Base-by-base conservation (phyloP, 2,888 invertebrate genomes). In the Cheilosia pagana region DNA sequence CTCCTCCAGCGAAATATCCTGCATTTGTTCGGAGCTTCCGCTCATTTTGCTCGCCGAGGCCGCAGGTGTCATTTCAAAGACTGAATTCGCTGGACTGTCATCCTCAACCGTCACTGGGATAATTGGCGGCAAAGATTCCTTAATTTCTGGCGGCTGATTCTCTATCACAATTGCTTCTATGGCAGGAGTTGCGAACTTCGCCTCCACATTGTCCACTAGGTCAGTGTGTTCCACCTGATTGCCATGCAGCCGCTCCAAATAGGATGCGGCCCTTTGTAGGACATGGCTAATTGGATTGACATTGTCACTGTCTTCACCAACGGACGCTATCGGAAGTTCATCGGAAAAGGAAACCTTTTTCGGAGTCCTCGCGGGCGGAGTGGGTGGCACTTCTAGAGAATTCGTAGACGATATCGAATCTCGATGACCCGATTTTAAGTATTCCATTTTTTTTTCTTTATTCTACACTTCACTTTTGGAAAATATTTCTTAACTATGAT, bases 331-430 rank as follows among this genome's bases (percentile, higher is more conserved):
- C 7, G 92, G 90, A 68, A 91, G 87, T 65, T 91, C 90, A 87
- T 92, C 92, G 16, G 92, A 92, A 87, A 92, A 92, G 81, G 92
- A 92, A 0, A 92, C 92, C 87, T 91, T 91, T 87, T 92, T 92
- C 10, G 91, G 90, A 2, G 90, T 90, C 14, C 91, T 89, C 72
- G 89, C 88, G 4, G 92, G 90, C 2, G 91, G 90, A 23, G 88
- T 85, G 0, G 91, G 90, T 67, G 91, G 89, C 8, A 79, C 85
- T 48, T 91, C 91, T 16, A 91, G 78, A 4, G 91, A 91, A 57
- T 88, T 90, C 43, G 87, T 90, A 8, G 91, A 91, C 21, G 91
- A 91, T 57, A 91, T 89, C 14, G 92, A 91, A 48, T 89, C 91
- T 35, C 91, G 90, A 87, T 91, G 91, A 77, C 89, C 88, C 48